Evolutionary conservation across 1,140 invertebrate genomes (phyloP).

Genomic region (Ladona fulva): DNA sequence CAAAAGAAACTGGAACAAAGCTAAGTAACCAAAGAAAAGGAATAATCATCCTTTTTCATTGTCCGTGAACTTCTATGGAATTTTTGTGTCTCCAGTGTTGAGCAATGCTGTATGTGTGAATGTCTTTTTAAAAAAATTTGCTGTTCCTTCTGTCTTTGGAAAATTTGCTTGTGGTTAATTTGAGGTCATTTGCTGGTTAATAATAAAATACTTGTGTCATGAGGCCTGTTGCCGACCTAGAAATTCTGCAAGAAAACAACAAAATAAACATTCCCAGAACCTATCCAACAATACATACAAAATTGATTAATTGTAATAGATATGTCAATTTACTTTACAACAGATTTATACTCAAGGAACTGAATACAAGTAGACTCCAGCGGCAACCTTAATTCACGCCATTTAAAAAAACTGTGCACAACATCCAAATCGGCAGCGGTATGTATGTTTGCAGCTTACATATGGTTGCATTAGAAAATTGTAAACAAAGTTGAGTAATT

Average conservation of each 20-base stretch:
- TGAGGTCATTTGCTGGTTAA: not conserved
- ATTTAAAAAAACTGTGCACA: constrained; percentile 5
- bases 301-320: not conserved
- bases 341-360: not conserved
- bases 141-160: not conserved
- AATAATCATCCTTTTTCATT: not conserved
- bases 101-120: constrained; percentile 4
- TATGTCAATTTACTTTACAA: not conserved
- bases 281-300: not conserved
- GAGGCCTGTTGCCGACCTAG: not conserved
- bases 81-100: constrained; percentile 9
- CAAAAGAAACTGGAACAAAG: not conserved
- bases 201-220: constrained; percentile 11
- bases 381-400: not conserved
- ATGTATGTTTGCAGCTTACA: not conserved
- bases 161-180: not conserved
- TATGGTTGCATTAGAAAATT: constrained; percentile 4
- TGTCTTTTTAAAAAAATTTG: constrained; percentile 7
- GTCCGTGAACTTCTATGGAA: not conserved
- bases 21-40: not conserved
- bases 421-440: not conserved
- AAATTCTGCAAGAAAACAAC: not conserved
- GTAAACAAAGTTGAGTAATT: constrained; percentile 3
- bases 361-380: not conserved
- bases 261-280: not conserved